Evolutionary conservation across 2,797 vertebrate species (phyloP).

Genomic region (Arctocebus calabarensis): DNA sequence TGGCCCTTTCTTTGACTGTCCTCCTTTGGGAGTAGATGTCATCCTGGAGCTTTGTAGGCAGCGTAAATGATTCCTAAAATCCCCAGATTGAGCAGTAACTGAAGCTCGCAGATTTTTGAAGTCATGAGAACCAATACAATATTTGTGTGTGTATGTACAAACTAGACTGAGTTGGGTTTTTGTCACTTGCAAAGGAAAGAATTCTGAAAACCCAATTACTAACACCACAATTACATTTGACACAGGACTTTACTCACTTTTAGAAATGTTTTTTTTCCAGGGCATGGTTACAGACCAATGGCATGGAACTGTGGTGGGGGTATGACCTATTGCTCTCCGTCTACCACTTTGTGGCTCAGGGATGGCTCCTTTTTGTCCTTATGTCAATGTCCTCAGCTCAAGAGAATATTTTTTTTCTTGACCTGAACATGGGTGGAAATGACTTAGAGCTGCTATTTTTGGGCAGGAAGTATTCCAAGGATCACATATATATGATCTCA

Average conservation of each 20-base stretch:
- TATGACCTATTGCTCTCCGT: fast-evolving
- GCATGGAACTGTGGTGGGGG: fast-evolving
- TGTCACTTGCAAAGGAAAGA: not conserved
- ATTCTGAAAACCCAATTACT: not conserved
- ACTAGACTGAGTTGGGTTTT: not conserved
- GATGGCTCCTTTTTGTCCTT: not conserved
- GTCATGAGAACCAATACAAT: not conserved
- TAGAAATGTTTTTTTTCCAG: not conserved
- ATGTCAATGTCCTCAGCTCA: not conserved
- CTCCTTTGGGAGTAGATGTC: not conserved
- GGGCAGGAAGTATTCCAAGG: not conserved
- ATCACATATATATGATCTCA: not conserved
- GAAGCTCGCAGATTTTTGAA: not conserved
- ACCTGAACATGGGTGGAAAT: no score
- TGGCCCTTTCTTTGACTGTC: fast-evolving
- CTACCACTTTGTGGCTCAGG: not conserved
- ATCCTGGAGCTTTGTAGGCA: fast-evolving
- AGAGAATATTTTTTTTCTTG: not conserved
- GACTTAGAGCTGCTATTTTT: not conserved
- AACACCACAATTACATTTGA: no score
- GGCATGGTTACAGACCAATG: fast-evolving
- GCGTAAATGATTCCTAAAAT: not conserved
- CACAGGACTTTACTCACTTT: no score
- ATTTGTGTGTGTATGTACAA: not conserved
- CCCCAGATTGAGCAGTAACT: not conserved